Conservation (phyloP, 2,113 vertebrate species). For the Hypomesus transpacificus region DNA sequence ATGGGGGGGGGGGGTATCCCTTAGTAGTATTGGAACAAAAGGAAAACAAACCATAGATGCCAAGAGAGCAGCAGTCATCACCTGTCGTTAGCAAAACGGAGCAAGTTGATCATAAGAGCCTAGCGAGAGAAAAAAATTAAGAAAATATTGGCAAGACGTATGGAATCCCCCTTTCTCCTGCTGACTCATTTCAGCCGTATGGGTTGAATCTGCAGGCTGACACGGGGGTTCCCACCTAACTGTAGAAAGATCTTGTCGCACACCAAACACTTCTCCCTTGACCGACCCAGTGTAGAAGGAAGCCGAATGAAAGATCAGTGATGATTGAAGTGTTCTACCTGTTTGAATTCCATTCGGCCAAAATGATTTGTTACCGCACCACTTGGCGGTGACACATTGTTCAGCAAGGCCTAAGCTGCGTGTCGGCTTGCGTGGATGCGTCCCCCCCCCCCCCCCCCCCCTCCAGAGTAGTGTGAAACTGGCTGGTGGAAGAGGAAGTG, state of each 20-base stretch:
- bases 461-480: neutral
- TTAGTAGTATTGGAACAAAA: conserved; percentile 69
- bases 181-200: conserved; percentile 87
- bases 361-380: no score
- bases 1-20: conserved; percentile 55
- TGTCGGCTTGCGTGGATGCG: neutral
- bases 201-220: conserved; percentile 76
- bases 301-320: no score
- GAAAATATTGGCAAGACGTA: conserved; percentile 65
- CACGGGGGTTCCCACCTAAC: conserved; percentile 80
- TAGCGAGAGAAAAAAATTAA: conserved; percentile 25
- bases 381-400: neutral
- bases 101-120: conserved; percentile 73
- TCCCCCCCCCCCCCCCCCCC: no score
- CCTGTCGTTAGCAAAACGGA: conserved; percentile 70
- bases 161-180: conserved; percentile 85
- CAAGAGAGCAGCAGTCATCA: conserved; percentile 70
- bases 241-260: neutral
- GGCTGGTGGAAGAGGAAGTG: conserved; percentile 41
- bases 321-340: no score
- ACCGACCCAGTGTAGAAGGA: neutral
- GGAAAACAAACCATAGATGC: conserved; percentile 58
- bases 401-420: neutral
- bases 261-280: neutral
- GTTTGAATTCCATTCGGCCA: no score